These are phyloP conservation scores for Connochaetes taurinus DNA, from an alignment of 2,113 vertebrate genomes.

Conservation along the genomic window DNA sequence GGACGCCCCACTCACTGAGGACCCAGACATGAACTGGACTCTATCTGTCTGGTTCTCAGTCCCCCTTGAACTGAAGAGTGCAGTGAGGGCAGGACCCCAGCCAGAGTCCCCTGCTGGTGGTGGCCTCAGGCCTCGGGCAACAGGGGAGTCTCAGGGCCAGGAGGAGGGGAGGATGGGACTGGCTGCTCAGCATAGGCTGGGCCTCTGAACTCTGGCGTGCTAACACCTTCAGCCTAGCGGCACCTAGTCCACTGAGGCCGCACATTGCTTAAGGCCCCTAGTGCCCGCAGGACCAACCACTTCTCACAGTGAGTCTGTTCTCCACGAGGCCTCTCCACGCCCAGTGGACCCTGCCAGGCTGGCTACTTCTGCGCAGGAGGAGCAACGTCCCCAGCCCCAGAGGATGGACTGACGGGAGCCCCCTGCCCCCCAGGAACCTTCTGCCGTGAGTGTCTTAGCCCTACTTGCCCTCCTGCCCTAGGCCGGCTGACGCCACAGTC, in stretches of 20 bases:
- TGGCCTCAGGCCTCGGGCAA: neutral
- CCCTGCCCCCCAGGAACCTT: conserved; percentile 89
- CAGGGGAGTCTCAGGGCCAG: neutral
- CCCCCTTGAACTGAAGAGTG: neutral
- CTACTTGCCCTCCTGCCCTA: fast-evolving
- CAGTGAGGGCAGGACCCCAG: neutral
- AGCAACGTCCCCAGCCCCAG: conserved; percentile 83
- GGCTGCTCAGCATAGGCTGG: neutral
- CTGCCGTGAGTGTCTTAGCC: conserved; percentile 82
- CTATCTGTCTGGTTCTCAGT: neutral
- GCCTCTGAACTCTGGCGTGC: neutral
- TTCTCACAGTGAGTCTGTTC: neutral
- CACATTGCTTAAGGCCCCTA: too few relatives aligned
- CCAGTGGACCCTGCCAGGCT: conserved; percentile 85
- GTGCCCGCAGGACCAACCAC: neutral
- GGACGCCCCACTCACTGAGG: too few relatives aligned
- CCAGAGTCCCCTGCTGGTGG: neutral
- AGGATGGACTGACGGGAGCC: conserved; percentile 83
- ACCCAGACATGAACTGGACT: neutral
- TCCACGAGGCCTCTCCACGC: conserved; percentile 83
- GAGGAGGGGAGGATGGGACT: neutral
- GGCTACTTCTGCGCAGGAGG: conserved; percentile 88
- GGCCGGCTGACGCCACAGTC: neutral
- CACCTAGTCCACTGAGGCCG: neutral
- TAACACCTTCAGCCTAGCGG: neutral